A percentile compares a stretch with the other conserved stretches of the same genome.
These are phyloP conservation scores for Ganaspis brasiliensis DNA, from an alignment of 2,888 invertebrate species.

Conservation along the genomic window DNA sequence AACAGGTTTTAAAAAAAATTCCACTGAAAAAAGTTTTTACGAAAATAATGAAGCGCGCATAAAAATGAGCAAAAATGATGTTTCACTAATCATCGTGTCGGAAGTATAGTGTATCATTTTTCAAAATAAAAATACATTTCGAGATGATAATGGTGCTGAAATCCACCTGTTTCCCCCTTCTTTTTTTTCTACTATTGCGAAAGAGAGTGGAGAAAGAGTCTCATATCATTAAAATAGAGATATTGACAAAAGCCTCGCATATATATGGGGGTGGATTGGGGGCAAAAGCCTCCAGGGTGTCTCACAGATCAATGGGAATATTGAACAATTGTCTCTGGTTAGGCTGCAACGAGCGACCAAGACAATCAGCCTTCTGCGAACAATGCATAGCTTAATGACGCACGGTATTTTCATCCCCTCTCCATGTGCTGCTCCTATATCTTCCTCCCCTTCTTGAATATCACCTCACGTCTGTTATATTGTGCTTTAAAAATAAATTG, in stretches of 20 bases:
- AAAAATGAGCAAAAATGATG: slow-evolving; percentile 46
- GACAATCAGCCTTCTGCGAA: slow-evolving; percentile 79
- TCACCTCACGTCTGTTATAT: slow-evolving; percentile 53
- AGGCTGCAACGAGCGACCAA: slow-evolving; percentile 79
- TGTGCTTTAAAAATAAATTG: slow-evolving; percentile 58
- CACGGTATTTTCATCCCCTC: slow-evolving; percentile 69
- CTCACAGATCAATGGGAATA: slow-evolving; percentile 80
- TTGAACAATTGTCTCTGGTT: slow-evolving; percentile 80
- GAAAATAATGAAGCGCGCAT: slow-evolving; percentile 45
- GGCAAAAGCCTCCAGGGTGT: slow-evolving; percentile 66
- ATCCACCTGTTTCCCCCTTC: slow-evolving; percentile 31
- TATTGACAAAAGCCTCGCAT: slow-evolving; percentile 77
- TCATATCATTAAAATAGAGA: slow-evolving; percentile 80
- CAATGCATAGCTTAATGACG: slow-evolving; percentile 80
- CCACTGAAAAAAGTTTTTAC: not conserved
- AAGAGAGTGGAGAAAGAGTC: slow-evolving; percentile 62
- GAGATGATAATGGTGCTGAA: slow-evolving; percentile 21
- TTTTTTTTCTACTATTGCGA: slow-evolving; percentile 55
- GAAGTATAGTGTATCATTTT: slow-evolving; percentile 1
- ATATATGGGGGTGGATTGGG: slow-evolving; percentile 61
- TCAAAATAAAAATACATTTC: slow-evolving; percentile 3
- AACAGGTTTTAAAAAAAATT: not conserved
- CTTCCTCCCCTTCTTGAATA: slow-evolving; percentile 54
- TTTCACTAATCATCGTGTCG: slow-evolving; percentile 11
- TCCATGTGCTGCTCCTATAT: slow-evolving; percentile 36